These are phyloP conservation scores for Etheostoma perlongum DNA, from an alignment of 2,797 vertebrate species.

Conservation along the genomic window DNA sequence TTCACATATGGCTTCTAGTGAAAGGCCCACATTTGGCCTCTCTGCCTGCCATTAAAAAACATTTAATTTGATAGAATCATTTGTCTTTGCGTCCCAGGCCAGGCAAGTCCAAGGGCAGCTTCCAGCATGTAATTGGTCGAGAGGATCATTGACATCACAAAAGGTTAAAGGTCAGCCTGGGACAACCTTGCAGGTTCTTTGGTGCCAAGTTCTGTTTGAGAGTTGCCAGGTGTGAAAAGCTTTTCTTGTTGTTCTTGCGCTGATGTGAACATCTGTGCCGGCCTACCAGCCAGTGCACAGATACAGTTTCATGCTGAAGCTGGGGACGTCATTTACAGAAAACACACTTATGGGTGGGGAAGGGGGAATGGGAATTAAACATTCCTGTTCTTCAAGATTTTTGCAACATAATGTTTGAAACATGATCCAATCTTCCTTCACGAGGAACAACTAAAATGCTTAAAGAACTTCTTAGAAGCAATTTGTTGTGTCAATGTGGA, in stretches of 20 bases:
- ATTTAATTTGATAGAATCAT: conserved; percentile 96
- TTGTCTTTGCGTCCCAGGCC: conserved; percentile 92
- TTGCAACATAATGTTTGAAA: conserved; percentile 26
- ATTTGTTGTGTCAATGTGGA: not conserved
- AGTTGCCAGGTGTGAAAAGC: conserved; percentile 85
- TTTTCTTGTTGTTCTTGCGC: conserved; percentile 85
- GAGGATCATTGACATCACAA: conserved; percentile 85
- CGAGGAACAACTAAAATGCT: conserved; percentile 14
- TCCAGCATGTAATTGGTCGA: conserved; percentile 86
- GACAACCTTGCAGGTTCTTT: conserved; percentile 83
- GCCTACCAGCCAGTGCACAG: conserved; percentile 69
- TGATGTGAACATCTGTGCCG: conserved; percentile 84
- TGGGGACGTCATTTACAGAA: conserved; percentile 65
- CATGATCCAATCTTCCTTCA: conserved; percentile 1
- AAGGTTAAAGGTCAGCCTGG: conserved; percentile 85
- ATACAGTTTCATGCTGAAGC: conserved; percentile 66
- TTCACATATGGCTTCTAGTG: conserved; percentile 77
- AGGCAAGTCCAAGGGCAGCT: conserved; percentile 89
- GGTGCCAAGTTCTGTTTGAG: conserved; percentile 84
- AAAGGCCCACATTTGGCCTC: conserved; percentile 88
- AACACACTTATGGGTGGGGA: conserved; percentile 52
- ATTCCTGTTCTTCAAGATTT: conserved; percentile 36
- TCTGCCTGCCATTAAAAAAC: conserved; percentile 92
- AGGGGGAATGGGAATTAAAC: conserved; percentile 46
- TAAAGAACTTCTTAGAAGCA: not conserved